phyloP scores from a whole-genome alignment of 2,888 invertebrate species.

The Balanococcus diminutus region DNA sequence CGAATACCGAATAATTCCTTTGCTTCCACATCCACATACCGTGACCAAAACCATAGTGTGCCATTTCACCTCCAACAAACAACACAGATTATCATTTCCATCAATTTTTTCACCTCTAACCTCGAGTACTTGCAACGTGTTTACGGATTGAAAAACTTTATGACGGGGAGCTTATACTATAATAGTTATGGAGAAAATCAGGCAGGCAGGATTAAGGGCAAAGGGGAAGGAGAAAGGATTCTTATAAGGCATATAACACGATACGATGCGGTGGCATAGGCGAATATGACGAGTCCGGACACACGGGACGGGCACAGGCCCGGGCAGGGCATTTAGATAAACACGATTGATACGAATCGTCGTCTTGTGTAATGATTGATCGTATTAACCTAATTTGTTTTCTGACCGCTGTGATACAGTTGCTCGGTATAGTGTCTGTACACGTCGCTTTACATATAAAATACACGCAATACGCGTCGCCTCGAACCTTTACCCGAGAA shows the following conservation, averaged over 20 bases:
- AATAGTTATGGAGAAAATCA: neutral
- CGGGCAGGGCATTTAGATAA: slow-evolving; percentile 31
- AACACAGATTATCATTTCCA: neutral
- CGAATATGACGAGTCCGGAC: neutral
- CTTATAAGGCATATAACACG: neutral
- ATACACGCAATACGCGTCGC: slow-evolving; percentile 26
- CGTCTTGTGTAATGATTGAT: slow-evolving; percentile 40
- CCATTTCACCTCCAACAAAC: neutral
- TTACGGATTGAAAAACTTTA: neutral
- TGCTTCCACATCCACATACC: neutral
- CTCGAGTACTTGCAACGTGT: neutral
- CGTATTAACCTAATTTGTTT: slow-evolving; percentile 39
- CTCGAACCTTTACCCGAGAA: neutral
- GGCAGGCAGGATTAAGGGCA: neutral
- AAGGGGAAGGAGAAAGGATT: neutral
- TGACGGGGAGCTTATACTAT: neutral
- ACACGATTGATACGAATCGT: slow-evolving; percentile 26
- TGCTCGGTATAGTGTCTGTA: too few species aligned
- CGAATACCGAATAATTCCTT: neutral
- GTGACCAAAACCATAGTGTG: too few species aligned
- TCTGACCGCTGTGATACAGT: slow-evolving; percentile 16
- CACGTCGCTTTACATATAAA: slow-evolving; percentile 14
- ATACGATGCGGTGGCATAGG: neutral
- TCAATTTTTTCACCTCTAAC: slow-evolving; percentile 22
- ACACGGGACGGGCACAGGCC: neutral